Base-by-base conservation (phyloP, 53 echinoderm and acorn worm genomes). In the Echinarachnius parma region DNA sequence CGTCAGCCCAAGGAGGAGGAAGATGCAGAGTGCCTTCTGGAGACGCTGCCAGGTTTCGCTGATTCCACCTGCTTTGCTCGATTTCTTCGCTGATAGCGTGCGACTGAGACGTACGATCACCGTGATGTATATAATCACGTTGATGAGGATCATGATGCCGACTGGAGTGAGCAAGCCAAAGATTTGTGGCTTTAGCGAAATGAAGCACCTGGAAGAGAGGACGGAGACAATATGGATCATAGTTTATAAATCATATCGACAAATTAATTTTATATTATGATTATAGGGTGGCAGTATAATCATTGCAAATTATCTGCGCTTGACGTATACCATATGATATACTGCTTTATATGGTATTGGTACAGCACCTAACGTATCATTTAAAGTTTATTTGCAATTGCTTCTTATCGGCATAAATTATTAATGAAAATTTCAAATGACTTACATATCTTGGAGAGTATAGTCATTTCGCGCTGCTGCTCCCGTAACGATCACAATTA, bases 21-120 rank as follows among this genome's bases (percentile, higher is more conserved):
- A 66, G 48, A 66, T 28, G 29, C 66, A 46, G 48, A 66, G 16
- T 14, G 66, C 66, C 16, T 66, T 66, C 32, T 66, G 66, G 4
- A 66, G 8, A 4, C 66, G 66, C 47, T 47, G 66, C 8, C 20
- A 28, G 0, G 28, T 22, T 11, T 66, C 48, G 8, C 47, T 46
- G 48, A 16, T 29, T 16, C 31, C 15, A 4, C 16, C 4, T 0
- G 46, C 31, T 22, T 5, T 46, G 4, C 36, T 34, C 2, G 11
- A 0, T 22, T 20, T 4, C 25, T 24, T 16, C n/a, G 19, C 47
- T 16, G 20, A 28, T 8, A 66, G 46, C 16, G 66, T 72, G 28
- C 34, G 53, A 14, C 35, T n/a, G 1, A 72, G 54, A 5, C 34
- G 14, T 2, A 72, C 36, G 72, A 72, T 11, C 13, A 72, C 56